phyloP scores from a whole-genome alignment of 2,888 invertebrate species.

The Aphelenchoides bicaudatus region DNA sequence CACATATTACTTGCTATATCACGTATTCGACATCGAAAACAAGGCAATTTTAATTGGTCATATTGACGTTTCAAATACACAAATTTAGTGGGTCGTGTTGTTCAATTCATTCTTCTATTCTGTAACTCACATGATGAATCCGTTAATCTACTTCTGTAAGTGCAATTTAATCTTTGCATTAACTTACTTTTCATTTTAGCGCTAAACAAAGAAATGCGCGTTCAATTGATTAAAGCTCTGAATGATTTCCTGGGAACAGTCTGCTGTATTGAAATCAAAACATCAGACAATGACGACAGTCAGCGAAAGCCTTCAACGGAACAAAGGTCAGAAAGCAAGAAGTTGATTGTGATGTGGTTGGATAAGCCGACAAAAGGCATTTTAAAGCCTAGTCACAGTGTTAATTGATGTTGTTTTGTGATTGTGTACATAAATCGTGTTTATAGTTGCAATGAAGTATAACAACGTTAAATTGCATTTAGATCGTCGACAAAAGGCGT shows the following conservation, averaged over 20 bases:
- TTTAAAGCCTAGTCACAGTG: too few relatives aligned
- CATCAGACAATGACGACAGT: constrained; percentile 17
- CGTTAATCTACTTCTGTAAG: constrained; percentile 51
- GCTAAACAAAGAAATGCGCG: constrained; percentile 55
- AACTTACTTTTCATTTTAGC: constrained; percentile 46
- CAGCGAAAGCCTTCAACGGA: constrained; percentile 16
- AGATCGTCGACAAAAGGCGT: constrained; percentile 31
- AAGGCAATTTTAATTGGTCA: too few relatives aligned
- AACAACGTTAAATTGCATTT: constrained; percentile 4
- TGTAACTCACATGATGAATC: constrained; percentile 60
- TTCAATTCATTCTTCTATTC: constrained; percentile 60
- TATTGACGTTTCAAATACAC: constrained; percentile 1
- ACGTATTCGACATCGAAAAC: constrained; percentile 42
- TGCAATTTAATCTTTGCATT: neutral
- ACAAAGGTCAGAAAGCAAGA: constrained; percentile 1
- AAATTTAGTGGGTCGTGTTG: constrained; percentile 46
- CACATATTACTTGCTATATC: constrained; percentile 58
- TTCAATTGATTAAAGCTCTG: constrained; percentile 30
- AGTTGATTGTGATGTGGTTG: constrained; percentile 1
- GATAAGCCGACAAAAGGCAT: too few relatives aligned
- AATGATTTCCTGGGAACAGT: constrained; percentile 23
- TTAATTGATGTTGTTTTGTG: constrained; percentile 7
- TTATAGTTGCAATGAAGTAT: constrained; percentile 1
- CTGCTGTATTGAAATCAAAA: constrained; percentile 25
- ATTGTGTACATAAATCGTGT: constrained; percentile 2